Percentiles rank a stretch among this genome's conserved stretches.
phyloP scores from a whole-genome alignment of 2,113 vertebrate genomes.

The Smithornis capensis region DNA sequence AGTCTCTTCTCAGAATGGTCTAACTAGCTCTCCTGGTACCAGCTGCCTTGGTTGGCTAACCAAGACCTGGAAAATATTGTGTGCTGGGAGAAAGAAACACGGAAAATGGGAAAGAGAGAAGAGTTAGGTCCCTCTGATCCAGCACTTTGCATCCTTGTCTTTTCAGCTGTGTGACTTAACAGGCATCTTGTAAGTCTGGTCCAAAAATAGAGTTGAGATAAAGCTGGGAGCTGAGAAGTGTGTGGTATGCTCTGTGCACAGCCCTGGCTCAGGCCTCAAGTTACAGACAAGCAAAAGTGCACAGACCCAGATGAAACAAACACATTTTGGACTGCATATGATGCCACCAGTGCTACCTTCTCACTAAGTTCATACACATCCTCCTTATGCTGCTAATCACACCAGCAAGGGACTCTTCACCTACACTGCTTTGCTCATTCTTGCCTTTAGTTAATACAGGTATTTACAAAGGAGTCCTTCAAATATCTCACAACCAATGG shows the following conservation, averaged over 20 bases:
- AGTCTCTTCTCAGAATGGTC: neutral
- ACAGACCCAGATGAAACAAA: neutral
- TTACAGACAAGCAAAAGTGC: neutral
- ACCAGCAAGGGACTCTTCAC: neutral
- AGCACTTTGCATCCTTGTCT: neutral
- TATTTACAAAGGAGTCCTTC: neutral
- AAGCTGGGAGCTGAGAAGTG: neutral
- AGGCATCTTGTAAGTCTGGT: conserved; percentile 6
- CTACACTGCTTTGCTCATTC: neutral
- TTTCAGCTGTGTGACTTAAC: conserved; percentile 21
- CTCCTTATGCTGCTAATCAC: neutral
- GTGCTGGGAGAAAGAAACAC: neutral
- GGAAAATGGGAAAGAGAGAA: neutral
- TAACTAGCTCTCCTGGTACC: neutral
- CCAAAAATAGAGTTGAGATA: conserved; percentile 54
- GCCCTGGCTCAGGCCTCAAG: neutral
- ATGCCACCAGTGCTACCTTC: neutral
- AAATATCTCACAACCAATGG: neutral
- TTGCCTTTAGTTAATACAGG: neutral
- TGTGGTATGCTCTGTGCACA: neutral
- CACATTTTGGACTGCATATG: neutral
- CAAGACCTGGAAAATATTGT: neutral
- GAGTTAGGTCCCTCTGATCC: neutral
- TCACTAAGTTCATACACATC: neutral
- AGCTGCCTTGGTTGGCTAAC: neutral